Evolutionary conservation across 2,113 vertebrate species (phyloP).

Genomic region (Labrus mixtus): DNA sequence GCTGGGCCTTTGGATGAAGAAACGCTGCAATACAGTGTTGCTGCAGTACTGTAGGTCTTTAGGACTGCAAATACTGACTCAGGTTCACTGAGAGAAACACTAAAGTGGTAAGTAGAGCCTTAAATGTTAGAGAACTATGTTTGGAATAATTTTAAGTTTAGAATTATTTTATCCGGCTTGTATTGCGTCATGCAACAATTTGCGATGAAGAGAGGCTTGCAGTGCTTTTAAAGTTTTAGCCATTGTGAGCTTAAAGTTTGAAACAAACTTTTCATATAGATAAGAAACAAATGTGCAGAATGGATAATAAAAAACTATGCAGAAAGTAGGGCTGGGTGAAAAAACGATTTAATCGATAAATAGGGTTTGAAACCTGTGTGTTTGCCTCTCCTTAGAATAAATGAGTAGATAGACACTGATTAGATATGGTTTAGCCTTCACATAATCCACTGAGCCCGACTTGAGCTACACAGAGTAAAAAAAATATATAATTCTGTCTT

Average conservation of each 20-base stretch:
- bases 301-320: no score
- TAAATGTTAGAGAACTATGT: no score
- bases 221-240: background rate
- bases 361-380: background rate
- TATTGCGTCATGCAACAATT: background rate
- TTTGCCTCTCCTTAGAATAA: background rate
- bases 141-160: no score
- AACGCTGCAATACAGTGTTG: conserved; percentile 33
- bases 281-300: no score
- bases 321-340: no score
- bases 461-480: background rate
- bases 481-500: background rate
- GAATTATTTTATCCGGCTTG: background rate
- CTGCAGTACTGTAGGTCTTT: conserved; percentile 34
- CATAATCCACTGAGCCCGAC: conserved; percentile 12
- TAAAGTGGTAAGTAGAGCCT: background rate
- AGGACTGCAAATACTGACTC: conserved; percentile 16
- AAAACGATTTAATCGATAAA: no score
- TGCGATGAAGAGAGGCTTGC: background rate
- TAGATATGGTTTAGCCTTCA: background rate
- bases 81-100: conserved; percentile 21
- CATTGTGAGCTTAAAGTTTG: background rate
- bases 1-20: conserved; percentile 1
- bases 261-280: no score
- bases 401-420: background rate